Conservation (phyloP, 2,797 vertebrate species). For the Sandelia bainsii region DNA sequence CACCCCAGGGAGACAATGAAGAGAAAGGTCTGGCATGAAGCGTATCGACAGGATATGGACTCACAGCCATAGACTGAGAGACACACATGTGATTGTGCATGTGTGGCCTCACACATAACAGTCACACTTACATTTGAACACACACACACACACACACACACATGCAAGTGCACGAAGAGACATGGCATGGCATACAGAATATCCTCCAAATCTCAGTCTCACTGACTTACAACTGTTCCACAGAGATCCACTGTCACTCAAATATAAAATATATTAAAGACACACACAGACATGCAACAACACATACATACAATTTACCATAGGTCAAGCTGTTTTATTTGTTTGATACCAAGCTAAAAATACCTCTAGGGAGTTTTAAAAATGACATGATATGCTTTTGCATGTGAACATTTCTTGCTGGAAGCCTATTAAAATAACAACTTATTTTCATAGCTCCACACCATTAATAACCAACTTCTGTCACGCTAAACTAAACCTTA, state of each 20-base stretch:
- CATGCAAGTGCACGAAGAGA: slow-evolving; percentile 11
- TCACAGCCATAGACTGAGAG: neutral
- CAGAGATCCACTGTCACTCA: slow-evolving; percentile 55
- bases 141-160: slow-evolving; percentile 1
- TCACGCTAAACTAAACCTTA: slow-evolving; percentile 10
- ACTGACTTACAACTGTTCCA: slow-evolving; percentile 53
- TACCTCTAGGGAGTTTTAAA: neutral
- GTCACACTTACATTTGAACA: neutral
- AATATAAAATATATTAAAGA: slow-evolving; percentile 26
- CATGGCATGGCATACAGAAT: slow-evolving; percentile 23
- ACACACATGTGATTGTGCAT: neutral
- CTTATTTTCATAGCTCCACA: neutral
- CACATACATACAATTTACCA: neutral
- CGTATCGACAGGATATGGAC: slow-evolving; percentile 25
- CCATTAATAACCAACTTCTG: slow-evolving; percentile 13
- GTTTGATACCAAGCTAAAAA: slow-evolving; percentile 12
- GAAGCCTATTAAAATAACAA: slow-evolving; percentile 12
- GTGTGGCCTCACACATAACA: neutral
- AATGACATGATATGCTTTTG: slow-evolving; percentile 10
- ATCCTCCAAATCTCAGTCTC: slow-evolving; percentile 47
- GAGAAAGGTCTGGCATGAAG: slow-evolving; percentile 53
- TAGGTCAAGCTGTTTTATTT: neutral
- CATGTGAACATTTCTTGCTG: neutral
- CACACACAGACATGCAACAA: neutral
- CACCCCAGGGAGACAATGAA: slow-evolving; percentile 49